These are phyloP conservation scores for Eclectus roratus DNA, from an alignment of 2,113 vertebrate genomes.

Conservation along the genomic window DNA sequence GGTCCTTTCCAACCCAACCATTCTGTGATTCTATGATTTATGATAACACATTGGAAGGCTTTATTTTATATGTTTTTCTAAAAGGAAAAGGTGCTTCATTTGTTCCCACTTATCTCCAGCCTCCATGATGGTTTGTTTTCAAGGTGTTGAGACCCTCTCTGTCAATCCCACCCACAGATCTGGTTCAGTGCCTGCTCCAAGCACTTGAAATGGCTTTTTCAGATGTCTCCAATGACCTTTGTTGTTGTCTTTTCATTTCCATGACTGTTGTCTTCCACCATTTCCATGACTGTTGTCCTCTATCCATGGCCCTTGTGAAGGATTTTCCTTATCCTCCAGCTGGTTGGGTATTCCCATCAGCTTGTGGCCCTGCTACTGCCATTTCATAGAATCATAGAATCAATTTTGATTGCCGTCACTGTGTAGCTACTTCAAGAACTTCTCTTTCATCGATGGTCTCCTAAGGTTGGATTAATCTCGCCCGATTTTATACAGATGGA, in stretches of 20 bases:
- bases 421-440: background rate
- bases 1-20: no score
- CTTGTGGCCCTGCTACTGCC: background rate
- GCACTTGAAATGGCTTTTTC: background rate
- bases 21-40: background rate
- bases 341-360: background rate
- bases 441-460: background rate
- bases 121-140: background rate
- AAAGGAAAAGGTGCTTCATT: background rate
- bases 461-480: background rate
- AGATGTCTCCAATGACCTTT: background rate
- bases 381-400: background rate
- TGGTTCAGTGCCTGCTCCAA: background rate
- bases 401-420: background rate
- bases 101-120: background rate
- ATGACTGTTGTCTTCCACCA: background rate
- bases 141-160: background rate
- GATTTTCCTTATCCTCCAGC: background rate
- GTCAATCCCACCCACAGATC: background rate
- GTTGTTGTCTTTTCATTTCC: background rate
- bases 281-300: no score
- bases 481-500: background rate
- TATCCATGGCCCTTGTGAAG: background rate
- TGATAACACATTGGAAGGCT: background rate
- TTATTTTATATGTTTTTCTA: fast-evolving